Percentiles rank a stretch among this genome's conserved stretches.
These are phyloP conservation scores for Pectinophora gossypiella DNA, from an alignment of 1,140 invertebrate species.

Conservation along the genomic window DNA sequence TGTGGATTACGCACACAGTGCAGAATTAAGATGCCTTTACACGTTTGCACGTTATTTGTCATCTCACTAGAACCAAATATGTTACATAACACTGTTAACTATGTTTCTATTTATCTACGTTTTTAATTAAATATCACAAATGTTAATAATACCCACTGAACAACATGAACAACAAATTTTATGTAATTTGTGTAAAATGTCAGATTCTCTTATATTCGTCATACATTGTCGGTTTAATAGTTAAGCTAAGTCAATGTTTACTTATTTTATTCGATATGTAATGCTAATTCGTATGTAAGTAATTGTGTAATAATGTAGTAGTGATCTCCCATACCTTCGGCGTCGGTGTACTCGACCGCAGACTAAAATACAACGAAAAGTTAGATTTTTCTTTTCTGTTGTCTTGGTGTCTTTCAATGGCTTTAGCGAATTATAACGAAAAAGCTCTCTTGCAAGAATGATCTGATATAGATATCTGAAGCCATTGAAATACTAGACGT, in stretches of 20 bases:
- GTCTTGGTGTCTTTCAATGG: conserved; percentile 14
- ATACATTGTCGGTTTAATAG: conserved; percentile 64
- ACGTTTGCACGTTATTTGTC: no score
- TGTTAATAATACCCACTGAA: not conserved
- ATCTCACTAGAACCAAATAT: not conserved
- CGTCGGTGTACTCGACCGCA: conserved; percentile 45
- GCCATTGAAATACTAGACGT: conserved; percentile 16
- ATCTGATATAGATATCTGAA: conserved; percentile 3
- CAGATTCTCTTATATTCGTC: conserved; percentile 36
- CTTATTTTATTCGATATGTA: conserved; percentile 70
- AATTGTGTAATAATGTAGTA: conserved; percentile 68
- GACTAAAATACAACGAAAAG: conserved; percentile 65
- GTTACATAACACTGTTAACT: not conserved
- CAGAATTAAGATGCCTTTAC: no score
- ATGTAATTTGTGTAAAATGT: conserved; percentile 5
- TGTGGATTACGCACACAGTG: not conserved
- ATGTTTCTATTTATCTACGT: no score
- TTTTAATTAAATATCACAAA: no score
- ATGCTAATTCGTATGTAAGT: conserved; percentile 71
- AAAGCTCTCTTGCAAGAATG: conserved; percentile 24
- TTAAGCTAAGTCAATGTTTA: conserved; percentile 74
- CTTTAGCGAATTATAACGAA: conserved; percentile 9
- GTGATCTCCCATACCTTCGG: conserved; percentile 71
- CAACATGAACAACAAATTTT: not conserved
- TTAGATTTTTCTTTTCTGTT: conserved; percentile 36